Evolutionary conservation across 1,140 invertebrate genomes (phyloP).

Genomic region (Trichonephila inaurata): DNA sequence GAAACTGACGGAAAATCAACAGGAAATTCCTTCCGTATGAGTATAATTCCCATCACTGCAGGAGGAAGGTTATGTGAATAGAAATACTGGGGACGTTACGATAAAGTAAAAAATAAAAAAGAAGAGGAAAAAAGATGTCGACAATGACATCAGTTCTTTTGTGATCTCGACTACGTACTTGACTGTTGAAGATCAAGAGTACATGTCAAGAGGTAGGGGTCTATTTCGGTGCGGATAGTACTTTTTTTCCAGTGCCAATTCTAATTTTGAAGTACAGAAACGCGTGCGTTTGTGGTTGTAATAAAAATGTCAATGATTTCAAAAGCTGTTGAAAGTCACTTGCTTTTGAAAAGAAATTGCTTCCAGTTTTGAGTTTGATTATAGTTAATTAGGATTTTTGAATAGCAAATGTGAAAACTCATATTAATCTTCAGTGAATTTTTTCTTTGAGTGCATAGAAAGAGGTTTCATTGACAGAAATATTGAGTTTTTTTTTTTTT

Average conservation of each 20-base stretch:
- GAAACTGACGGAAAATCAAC: conserved; percentile 57
- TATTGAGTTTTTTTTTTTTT: too few relatives aligned
- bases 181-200: conserved; percentile 53
- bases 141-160: conserved; percentile 56
- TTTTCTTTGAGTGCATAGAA: too few relatives aligned
- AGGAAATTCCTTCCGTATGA: conserved; percentile 51
- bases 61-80: neutral
- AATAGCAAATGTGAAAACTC: neutral
- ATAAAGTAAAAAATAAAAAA: neutral
- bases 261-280: conserved; percentile 12
- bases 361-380: neutral
- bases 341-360: neutral
- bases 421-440: neutral
- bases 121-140: neutral
- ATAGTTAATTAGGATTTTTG: too few relatives aligned
- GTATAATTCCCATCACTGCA: neutral
- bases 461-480: too few relatives aligned
- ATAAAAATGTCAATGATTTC: neutral
- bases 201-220: conserved; percentile 52
- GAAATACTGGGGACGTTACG: neutral
- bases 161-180: conserved; percentile 47
- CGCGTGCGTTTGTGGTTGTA: neutral
- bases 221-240: conserved; percentile 5
- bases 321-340: conserved; percentile 2
- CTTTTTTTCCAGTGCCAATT: neutral